These are phyloP conservation scores for Artemia franciscana DNA, from an alignment of 1,140 invertebrate genomes.

Conservation along the genomic window DNA sequence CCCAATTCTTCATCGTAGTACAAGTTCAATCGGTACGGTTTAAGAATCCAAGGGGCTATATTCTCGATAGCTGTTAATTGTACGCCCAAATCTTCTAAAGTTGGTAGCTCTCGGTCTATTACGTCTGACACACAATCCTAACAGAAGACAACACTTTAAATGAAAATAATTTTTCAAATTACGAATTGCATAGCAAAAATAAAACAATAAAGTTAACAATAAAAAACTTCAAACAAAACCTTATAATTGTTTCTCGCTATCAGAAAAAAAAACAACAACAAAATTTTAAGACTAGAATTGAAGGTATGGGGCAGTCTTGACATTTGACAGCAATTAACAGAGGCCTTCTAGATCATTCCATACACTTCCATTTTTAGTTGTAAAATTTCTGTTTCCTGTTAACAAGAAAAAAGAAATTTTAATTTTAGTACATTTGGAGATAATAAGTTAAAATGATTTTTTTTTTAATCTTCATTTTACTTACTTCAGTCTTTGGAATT, in stretches of 20 bases:
- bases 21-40: slow-evolving; percentile 30
- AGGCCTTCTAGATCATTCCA: no score
- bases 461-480: no score
- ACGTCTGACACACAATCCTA: slow-evolving; percentile 52
- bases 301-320: no score
- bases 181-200: not conserved
- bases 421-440: no score
- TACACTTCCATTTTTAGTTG: no score
- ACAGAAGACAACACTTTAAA: slow-evolving; percentile 11
- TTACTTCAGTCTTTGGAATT: no score
- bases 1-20: slow-evolving; percentile 49
- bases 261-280: slow-evolving; percentile 1
- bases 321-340: no score
- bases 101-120: slow-evolving; percentile 35
- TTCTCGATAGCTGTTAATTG: slow-evolving; percentile 44
- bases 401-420: no score
- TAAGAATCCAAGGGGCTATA: slow-evolving; percentile 49
- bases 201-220: slow-evolving; percentile 4
- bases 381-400: no score
- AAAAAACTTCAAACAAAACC: not conserved
- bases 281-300: no score
- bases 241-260: not conserved
- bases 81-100: slow-evolving; percentile 67
- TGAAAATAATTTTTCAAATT: slow-evolving; percentile 2
- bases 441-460: no score